Base-by-base conservation (phyloP, 2,113 vertebrate genomes). In the Pycnonotus jocosus region DNA sequence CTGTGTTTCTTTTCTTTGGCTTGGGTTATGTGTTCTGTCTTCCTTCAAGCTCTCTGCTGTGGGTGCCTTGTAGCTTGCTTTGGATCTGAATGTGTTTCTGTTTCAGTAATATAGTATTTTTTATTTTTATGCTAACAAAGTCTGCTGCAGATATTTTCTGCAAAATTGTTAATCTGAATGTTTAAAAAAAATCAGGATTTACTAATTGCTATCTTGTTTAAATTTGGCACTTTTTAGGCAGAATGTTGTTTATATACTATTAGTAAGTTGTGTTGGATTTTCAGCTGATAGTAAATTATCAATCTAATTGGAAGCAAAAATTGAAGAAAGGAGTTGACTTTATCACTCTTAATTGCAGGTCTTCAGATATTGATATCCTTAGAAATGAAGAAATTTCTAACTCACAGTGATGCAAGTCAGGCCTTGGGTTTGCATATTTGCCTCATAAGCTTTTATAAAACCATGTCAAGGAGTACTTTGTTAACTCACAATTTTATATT, bases 281-380 rank as follows among this genome's bases (percentile, higher is more conserved):
- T 83, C 78, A 78, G 40, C 27, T 92, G 73, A 24, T 54, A 74
- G 56, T 61, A 94, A 80, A 90, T 88, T 82, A 93, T 57, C 11
- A 11, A 91, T 92, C 24, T 81, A 85, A 85, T 96, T 87, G 82
- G 51, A 83, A 86, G 22, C 19, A 79, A 25, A 74, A 74, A 81
- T 60, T 74, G 76, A 88, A 84, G 80, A 88, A 92, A 72, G n/a
- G 50, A 95, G 65, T 90, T 62, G 74, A 95, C 57, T 81, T 53
- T 45, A 58, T 79, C 40, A 35, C 40, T 47, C 56, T 91, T 96
- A 93, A 97, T 96, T 96, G 78, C 14, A 79, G 37, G 24, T 73
- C 33, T 56, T 66, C 37, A 94, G 94, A 91, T 97, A 89, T 88
- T 90, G 87, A 70, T 57, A 9, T 70, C 73, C 65, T 76, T 88